Evolutionary conservation across 2,888 invertebrate species (phyloP), one percentile per base, ranked within the genome.

Genomic region (Eristalis arbustorum): DNA sequence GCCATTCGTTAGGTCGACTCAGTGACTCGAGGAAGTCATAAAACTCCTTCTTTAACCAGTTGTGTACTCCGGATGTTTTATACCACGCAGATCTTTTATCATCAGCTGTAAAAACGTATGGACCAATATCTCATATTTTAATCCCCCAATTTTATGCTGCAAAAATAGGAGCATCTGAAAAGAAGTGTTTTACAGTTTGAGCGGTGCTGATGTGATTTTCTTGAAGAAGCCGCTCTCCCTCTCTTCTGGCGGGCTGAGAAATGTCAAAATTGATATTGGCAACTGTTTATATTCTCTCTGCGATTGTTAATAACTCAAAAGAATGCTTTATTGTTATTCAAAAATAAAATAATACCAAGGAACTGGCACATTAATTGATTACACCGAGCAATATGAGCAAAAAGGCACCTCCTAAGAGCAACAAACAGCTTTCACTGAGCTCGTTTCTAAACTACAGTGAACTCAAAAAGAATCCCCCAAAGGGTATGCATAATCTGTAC

Each of bases 381-480:
- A 14, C 10, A 25, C 6, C 11, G 0, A 4, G 2, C 49, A 81
- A 71, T 3, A 87, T 87, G 87, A 83, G 5, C n/a, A 71, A 40
- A 67, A 83, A 72, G 13, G 75, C 67, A 11, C 3, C 40, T 4
- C 18, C 22, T 1, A 79, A 63, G 56, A 62, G 2, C 14, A 75
- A 84, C 5, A 91, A 90, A 42, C 91, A 90, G 34, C 88, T 91
- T 74, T 89, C 91, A 1, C 78, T 91, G 74, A 89, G 90, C 67
- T 88, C 91, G 11, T 91, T 91, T 73, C 80, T 91, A 31, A 91
- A 89, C 13, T 88, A 89, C 13, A 89, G 88, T 28, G 89, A 89
- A 25, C 67, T 66, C 0, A 88, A 89, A 72, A 78, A 77, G n/a
- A 83, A 67, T 18, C 5, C 57, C 4, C 11, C 67, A 10, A 76